phyloP scores from a whole-genome alignment of 2,797 vertebrate species.

The Thamnophis elegans region DNA sequence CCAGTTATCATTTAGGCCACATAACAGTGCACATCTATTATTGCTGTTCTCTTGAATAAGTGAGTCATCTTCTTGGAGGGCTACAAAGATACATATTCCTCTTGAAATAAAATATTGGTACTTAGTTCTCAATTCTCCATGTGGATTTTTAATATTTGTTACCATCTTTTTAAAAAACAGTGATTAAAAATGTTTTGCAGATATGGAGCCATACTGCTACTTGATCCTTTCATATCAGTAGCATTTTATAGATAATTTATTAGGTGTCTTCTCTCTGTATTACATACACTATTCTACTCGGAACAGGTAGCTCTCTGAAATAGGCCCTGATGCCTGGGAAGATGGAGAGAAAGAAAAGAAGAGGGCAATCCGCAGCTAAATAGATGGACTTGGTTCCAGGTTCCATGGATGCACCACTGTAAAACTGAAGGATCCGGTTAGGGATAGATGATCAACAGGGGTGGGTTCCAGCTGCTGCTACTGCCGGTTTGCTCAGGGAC shows the following conservation, averaged over 20 bases:
- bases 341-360: background rate
- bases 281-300: background rate
- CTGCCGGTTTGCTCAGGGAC: too few relatives aligned
- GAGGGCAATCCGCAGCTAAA: background rate
- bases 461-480: too few relatives aligned
- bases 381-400: background rate
- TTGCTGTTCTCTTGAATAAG: conserved; percentile 40
- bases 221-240: conserved; percentile 29
- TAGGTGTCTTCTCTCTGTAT: conserved; percentile 40
- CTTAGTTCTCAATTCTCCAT: conserved; percentile 47
- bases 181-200: conserved; percentile 34
- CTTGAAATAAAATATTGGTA: conserved; percentile 53
- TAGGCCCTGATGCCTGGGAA: background rate
- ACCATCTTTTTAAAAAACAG: conserved; percentile 48
- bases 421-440: background rate
- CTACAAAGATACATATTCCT: conserved; percentile 23
- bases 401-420: background rate
- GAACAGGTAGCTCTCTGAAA: background rate
- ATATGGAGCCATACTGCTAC: conserved; percentile 15
- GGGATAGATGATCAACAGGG: background rate
- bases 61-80: conserved; percentile 40
- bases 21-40: background rate
- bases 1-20: background rate
- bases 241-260: conserved; percentile 27
- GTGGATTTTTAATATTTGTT: conserved; percentile 40